Evolutionary conservation across 2,888 invertebrate genomes (phyloP), one percentile per base, ranked within the genome.

Genomic region (Microchrysa polita): DNA sequence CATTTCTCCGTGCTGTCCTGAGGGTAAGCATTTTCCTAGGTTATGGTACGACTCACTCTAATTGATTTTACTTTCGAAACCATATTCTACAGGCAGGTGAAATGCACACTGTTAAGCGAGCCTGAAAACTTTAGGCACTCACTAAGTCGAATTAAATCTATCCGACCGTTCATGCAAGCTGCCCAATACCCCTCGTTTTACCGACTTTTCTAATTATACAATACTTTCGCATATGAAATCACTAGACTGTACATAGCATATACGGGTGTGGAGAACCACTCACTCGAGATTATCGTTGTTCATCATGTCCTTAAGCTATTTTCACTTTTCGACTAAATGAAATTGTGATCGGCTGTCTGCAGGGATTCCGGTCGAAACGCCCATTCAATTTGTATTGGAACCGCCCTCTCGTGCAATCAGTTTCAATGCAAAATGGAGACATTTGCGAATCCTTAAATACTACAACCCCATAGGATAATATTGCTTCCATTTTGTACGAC

Each of bases 281-380:
- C n/a, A 10, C 22, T 59, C 9, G 2, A 59, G n/a, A n/a, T 23
- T 23, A 57, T 57, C 5, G 9, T 57, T 12, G 14, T 59, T 20
- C 59, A n/a, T n/a, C n/a, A 59, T 18, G 60, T 60, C 53, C 61
- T 42, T 55, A 59, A 53, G 67, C 69, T 61, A 73, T 74, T 73
- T 73, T 73, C 74, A 67, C 55, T 73, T 55, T 27, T 34, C 27
- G 16, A 34, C 27, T 61, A 69, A 75, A 75, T 73, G 67, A 69
- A 73, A 73, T 73, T 73, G 71, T 61, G 69, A 73, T 75, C 75
- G 73, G 73, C 73, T 75, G 75, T 75, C 75, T 75, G 73, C 73
- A 73, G 73, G 75, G 73, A 73, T 75, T 75, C 75, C 75, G 75
- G 42, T 40, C 48, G 69, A 34, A 73, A 73, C 75, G 75, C 75